Base-by-base conservation (phyloP, 2,797 vertebrate species). In the Gadopsis bispinosus region DNA sequence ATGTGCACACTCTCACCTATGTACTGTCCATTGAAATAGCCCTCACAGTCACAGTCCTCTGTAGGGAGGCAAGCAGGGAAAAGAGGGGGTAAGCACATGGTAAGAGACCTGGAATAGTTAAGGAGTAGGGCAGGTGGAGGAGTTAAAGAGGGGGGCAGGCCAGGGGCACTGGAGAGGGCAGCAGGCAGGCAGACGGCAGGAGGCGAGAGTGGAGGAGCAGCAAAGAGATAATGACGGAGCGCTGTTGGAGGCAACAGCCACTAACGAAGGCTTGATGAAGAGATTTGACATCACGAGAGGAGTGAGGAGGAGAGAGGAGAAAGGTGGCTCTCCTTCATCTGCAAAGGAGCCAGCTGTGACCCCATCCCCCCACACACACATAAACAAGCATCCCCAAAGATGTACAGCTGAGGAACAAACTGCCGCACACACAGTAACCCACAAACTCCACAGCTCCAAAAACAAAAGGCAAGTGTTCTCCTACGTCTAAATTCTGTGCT, bases 11-110 rank as follows among this genome's bases (percentile, higher is more conserved):
- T 95, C 97, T 98, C 93, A 99, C 97, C 97, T 95, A 99, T 98
- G 71, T 99, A 98, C 84, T 97, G 96, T 91, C 98, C 98, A 91
- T 96, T 98, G 96, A 97, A 96, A 95, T 97, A 96, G 84, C 96
- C 97, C 88, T 99, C 98, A 92, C 97, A 97, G 94, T 99, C 97
- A 96, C 96, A 98, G 95, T 97, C 96, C 89, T 98, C 97, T 99
- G 96, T 87, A 92, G 92, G 93, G 91, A 94, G 90, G 93, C 93
- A 95, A 96, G 95, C 88, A 91, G 80, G 94, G 87, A 92, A 87
- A 92, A 92, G 87, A 93, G 84, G 89, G 91, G 90, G 87, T 91
- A 88, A 95, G 92, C 87, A 90, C 81, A 91, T 89, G 92, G 86
- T 83, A 73, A 91, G 90, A 91, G 65, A 93, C 83, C 88, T 93